Base-by-base conservation (phyloP, 2,888 invertebrate genomes). In the Choristoneura rosaceana region DNA sequence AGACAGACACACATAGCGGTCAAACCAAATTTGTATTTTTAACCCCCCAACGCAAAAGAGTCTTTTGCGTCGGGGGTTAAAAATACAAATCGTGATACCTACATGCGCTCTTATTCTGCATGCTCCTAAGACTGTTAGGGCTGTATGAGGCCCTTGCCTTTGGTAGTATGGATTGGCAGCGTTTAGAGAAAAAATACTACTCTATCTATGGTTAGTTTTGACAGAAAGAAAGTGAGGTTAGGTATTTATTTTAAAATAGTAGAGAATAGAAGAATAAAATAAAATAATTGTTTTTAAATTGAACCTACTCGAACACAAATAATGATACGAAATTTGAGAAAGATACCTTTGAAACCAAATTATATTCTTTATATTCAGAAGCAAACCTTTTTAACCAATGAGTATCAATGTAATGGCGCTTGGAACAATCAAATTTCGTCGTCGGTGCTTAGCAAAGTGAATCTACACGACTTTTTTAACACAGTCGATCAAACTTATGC, bases 351-450 rank as follows among this genome's bases (percentile, higher is more conserved):
- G 15, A 84, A 77, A 73, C 82, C 77, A 41, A 79, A 77, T 66
- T 45, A 74, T 3, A 75, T 76, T 50, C 69, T 78, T 14, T 60
- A 76, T 63, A 66, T 82, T 50, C 81, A 79, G 73, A 84, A 79
- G 50, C 82, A 96, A 80, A 95, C 92, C 41, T 96, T 96, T 87
- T 85, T 98, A 52, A 96, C 97, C 0, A 95, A 96, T 77, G 95
- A 96, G 15, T 98, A 97, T 83, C 94, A 95, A 77, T 97, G 97
- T 82, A 91, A 94, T 60, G 96, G 96, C 76, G 95, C 95, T 71
- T 98, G 98, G 98, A 94, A 95, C 74, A 90, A 92, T 58, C 93
- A 97, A 75, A 88, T 96, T 52, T 89, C 95, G 15, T 94, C 95
- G 12, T 94, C 96, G 3, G 81, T 97, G 47, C 82, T 97, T 55